phyloP scores from a whole-genome alignment of 92 coral and sea anemone genomes.

The Diadumene lineata region DNA sequence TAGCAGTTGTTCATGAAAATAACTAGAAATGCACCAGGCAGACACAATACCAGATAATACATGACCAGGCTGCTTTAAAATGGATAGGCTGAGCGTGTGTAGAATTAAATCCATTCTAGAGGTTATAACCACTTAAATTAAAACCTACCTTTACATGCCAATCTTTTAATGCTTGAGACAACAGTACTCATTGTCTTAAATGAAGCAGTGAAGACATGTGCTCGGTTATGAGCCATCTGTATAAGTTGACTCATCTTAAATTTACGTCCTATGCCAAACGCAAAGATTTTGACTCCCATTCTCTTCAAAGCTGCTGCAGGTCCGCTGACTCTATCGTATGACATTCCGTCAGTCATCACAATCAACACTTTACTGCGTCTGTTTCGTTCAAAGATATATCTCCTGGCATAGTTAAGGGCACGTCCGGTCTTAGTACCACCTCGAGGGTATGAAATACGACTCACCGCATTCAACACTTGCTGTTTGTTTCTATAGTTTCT shows the following conservation, averaged over 20 bases:
- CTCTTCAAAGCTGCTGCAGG: constrained; percentile 61
- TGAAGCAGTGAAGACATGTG: constrained; percentile 54
- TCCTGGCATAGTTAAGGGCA: constrained; percentile 48
- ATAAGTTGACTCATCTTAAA: constrained; percentile 61
- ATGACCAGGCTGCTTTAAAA: too few species aligned
- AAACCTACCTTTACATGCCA: constrained; percentile 64
- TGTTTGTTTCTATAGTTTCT: constrained; percentile 14
- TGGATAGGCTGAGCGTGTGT: too few species aligned
- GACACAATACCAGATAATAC: too few species aligned
- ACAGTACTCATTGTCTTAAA: constrained; percentile 50
- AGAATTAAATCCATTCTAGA: too few species aligned
- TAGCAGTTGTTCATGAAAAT: too few species aligned
- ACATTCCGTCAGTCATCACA: constrained; percentile 78
- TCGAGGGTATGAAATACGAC: constrained; percentile 67
- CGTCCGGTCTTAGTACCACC: constrained; percentile 71
- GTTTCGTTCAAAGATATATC: constrained; percentile 34
- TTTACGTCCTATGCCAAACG: constrained; percentile 64
- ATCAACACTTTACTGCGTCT: constrained; percentile 54
- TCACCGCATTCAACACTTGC: constrained; percentile 31
- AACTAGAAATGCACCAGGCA: too few species aligned
- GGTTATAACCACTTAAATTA: too few species aligned
- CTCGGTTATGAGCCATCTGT: constrained; percentile 57
- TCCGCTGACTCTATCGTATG: constrained; percentile 51
- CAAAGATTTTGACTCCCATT: constrained; percentile 51
- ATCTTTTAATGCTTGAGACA: constrained; percentile 46